A percentile compares a stretch with the other conserved stretches of the same genome.
phyloP scores from a whole-genome alignment of 2,113 vertebrate genomes.

The Pungitius pungitius region DNA sequence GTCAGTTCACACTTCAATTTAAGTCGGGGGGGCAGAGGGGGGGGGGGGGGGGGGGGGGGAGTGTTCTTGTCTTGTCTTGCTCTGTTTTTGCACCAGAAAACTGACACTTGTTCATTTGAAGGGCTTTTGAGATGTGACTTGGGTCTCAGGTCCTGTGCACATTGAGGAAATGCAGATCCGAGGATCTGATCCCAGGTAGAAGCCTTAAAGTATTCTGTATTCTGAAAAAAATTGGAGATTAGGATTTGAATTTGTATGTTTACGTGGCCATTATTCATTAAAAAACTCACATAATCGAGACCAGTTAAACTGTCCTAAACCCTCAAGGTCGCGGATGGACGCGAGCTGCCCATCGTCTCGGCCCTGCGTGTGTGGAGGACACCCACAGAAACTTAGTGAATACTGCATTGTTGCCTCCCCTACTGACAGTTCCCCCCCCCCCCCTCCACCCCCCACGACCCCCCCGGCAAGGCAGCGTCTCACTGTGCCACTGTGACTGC shows the following conservation, averaged over 20 bases:
- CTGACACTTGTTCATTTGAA: conserved; percentile 26
- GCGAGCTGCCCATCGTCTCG: background rate
- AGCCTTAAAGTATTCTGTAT: conserved; percentile 1
- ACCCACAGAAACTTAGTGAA: conserved; percentile 37
- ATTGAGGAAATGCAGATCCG: background rate
- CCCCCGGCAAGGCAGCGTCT: conserved; percentile 41
- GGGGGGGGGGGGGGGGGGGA: no score
- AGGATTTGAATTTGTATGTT: background rate
- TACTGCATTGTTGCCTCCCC: conserved; percentile 23
- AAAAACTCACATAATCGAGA: no score
- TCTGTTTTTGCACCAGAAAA: background rate
- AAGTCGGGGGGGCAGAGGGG: background rate
- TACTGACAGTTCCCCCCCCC: conserved; percentile 29
- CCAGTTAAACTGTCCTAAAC: background rate
- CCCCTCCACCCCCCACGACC: background rate
- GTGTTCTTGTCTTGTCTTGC: background rate
- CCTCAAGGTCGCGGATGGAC: background rate
- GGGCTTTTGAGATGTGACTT: conserved; percentile 4
- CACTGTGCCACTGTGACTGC: conserved; percentile 45
- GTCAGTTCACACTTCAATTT: background rate
- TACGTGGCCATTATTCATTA: background rate
- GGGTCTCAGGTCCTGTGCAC: background rate
- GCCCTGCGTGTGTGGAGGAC: conserved; percentile 13
- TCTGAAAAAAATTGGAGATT: background rate
- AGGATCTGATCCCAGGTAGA: background rate